Evolutionary conservation across 1,140 invertebrate genomes (phyloP).

Genomic region (Copidosoma floridanum): DNA sequence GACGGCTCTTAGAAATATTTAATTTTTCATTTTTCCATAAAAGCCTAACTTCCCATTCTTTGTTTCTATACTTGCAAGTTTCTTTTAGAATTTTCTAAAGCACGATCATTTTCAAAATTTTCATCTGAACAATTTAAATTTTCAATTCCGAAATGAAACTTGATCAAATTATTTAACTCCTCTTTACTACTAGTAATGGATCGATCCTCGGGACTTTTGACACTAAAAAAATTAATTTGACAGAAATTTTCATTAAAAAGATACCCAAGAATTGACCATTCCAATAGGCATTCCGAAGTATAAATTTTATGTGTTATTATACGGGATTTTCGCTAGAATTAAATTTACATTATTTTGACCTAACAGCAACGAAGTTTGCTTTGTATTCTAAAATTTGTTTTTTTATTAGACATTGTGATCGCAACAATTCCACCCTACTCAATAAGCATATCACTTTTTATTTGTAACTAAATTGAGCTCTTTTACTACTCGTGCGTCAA

Average conservation of each 20-base stretch:
- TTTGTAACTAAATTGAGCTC: neutral
- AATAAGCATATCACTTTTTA: neutral
- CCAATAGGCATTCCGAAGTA: neutral
- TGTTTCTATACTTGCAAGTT: too few relatives aligned
- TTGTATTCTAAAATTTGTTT: neutral
- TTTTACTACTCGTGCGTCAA: neutral
- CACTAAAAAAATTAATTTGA: too few relatives aligned
- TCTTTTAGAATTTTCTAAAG: too few relatives aligned
- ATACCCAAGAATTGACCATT: neutral
- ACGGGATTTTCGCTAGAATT: neutral
- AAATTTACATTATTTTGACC: neutral
- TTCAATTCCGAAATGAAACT: too few relatives aligned
- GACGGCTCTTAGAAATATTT: neutral
- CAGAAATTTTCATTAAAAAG: neutral
- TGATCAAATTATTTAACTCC: too few relatives aligned
- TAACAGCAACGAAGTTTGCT: neutral
- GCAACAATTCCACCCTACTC: neutral
- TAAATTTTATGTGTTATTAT: neutral
- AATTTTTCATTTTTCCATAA: too few relatives aligned
- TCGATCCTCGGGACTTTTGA: too few relatives aligned
- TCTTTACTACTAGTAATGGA: too few relatives aligned
- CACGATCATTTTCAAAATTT: too few relatives aligned
- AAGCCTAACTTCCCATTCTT: too few relatives aligned
- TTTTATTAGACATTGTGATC: neutral
- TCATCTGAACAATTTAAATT: too few relatives aligned